Conservation (phyloP, 2,888 invertebrate genomes). For the Chrysodeixis includens region DNA sequence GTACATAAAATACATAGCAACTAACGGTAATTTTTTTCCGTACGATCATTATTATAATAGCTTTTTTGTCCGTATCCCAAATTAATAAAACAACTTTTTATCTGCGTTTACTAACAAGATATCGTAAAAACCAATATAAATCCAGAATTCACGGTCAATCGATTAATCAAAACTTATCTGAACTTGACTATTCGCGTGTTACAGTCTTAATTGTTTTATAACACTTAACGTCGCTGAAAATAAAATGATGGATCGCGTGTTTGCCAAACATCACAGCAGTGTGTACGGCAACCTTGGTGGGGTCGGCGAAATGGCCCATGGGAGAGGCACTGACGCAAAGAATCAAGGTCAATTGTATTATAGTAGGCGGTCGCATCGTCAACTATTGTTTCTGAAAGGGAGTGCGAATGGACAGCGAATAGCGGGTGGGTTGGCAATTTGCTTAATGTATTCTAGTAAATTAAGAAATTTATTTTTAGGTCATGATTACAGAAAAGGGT, state of each 20-base stretch:
- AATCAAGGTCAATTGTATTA: constrained; percentile 72
- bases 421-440: constrained; percentile 60
- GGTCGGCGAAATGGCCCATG: constrained; percentile 73
- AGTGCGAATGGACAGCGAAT: constrained; percentile 50
- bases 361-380: constrained; percentile 60
- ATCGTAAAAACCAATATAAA: constrained; percentile 33
- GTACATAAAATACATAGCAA: too few species aligned
- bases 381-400: constrained; percentile 61
- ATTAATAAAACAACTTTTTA: not conserved
- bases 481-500: not conserved
- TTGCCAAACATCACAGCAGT: constrained; percentile 43
- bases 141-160: constrained; percentile 30
- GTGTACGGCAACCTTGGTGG: constrained; percentile 61
- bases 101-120: constrained; percentile 16
- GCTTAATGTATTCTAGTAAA: constrained; percentile 54
- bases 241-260: constrained; percentile 60
- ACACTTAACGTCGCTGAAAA: constrained; percentile 38
- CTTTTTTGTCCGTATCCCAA: not conserved
- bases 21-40: not conserved
- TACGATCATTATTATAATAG: not conserved
- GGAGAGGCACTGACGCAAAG: constrained; percentile 74
- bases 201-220: constrained; percentile 41
- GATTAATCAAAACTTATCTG: constrained; percentile 42
- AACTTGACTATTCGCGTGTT: constrained; percentile 42
- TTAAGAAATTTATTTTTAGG: not conserved